Evolutionary conservation across 2,888 invertebrate genomes (phyloP), one percentile per base, ranked within the genome.

Genomic region (Stegana nigrithorax): DNA sequence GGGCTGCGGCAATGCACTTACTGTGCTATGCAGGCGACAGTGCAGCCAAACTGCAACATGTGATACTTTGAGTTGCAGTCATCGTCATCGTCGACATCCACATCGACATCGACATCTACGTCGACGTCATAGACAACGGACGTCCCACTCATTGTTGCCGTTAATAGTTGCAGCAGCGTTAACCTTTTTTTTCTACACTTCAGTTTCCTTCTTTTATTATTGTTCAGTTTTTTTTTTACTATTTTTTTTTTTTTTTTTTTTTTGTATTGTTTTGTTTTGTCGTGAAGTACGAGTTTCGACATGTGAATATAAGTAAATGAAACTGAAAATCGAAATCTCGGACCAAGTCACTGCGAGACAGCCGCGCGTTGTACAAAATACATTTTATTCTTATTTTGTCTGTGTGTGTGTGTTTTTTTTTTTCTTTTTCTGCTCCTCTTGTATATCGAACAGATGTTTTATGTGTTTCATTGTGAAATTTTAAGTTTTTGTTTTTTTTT

Each of bases 11-110:
- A 8, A 6, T 32, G 32, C 32, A 12, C 7, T 12, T 32, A 12
- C 12, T 36, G 36, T n/a, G 36, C 36, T 8, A 36, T 8, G 36
- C 32, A 75, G 79, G 79, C n/a, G n/a, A n/a, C n/a, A n/a, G n/a
- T n/a, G n/a, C n/a, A n/a, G n/a, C n/a, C n/a, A 75, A 75, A 79
- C 79, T 74, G 77, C 75, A 77, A 77, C 79, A 79, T 71, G 66
- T 69, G 68, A 73, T 70, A 67, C 63, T 45, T 17, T 58, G 57
- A 12, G 17, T 39, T 58, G 47, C 23, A 14, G 23, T 47, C 8
- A 7, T 45, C 21, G 19, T 44, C 10, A n/a, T n/a, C n/a, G n/a
- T n/a, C n/a, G n/a, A n/a, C n/a, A n/a, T n/a, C n/a, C n/a, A n/a
- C n/a, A n/a, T n/a, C n/a, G n/a, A n/a, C n/a, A n/a, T n/a, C n/a